Percentiles rank a stretch among this genome's conserved stretches.
phyloP scores from a whole-genome alignment of 2,113 vertebrate genomes.

The Galbula dea region DNA sequence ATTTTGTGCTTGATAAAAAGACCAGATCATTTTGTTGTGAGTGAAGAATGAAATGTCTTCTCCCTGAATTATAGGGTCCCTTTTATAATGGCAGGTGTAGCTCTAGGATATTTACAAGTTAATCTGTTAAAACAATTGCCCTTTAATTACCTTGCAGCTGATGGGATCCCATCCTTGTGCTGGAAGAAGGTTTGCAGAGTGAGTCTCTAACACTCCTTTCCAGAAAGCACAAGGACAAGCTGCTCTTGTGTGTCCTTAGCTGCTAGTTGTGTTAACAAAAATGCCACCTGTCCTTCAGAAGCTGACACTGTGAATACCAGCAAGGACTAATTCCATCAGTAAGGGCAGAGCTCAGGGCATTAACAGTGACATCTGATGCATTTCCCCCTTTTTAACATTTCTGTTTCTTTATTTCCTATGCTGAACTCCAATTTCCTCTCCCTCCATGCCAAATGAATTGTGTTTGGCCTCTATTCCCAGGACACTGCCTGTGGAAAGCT shows the following conservation, averaged over 20 bases:
- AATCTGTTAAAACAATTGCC: neutral
- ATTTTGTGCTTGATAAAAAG: neutral
- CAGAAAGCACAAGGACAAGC: neutral
- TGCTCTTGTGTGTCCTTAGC: neutral
- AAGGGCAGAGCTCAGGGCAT: neutral
- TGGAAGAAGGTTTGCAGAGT: neutral
- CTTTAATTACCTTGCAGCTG: neutral
- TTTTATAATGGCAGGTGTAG: neutral
- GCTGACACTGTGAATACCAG: neutral
- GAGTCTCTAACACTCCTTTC: neutral
- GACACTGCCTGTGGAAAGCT: neutral
- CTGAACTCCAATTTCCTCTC: neutral
- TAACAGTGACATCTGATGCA: rapidly evolving
- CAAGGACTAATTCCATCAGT: neutral
- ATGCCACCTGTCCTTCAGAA: neutral
- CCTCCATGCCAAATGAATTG: rapidly evolving
- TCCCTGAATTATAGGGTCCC: neutral
- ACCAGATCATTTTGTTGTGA: too few relatives aligned
- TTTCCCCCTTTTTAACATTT: neutral
- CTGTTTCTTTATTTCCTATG: neutral
- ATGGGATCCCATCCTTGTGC: neutral
- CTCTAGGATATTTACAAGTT: neutral
- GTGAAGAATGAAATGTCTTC: neutral
- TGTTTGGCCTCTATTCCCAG: neutral
- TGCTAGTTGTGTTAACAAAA: neutral